A percentile compares a stretch with the other conserved stretches of the same genome.
These are phyloP conservation scores for Xenentodon cancila DNA, from an alignment of 2,797 vertebrate genomes.

Conservation along the genomic window DNA sequence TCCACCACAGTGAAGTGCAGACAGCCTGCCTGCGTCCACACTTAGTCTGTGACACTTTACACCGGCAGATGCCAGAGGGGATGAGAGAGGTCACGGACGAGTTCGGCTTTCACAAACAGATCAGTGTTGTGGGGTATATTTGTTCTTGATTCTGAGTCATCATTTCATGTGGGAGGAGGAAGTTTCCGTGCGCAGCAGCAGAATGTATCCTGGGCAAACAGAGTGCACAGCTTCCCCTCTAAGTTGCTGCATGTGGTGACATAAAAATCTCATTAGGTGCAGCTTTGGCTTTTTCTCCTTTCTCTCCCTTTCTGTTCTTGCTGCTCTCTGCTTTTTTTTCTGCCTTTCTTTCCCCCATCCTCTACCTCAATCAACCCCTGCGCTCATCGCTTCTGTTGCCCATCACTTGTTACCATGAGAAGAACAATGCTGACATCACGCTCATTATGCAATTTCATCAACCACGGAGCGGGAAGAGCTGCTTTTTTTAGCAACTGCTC, in stretches of 20 bases:
- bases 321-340: constrained; percentile 4
- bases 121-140: constrained; percentile 4
- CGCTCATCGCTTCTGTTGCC: constrained; percentile 14
- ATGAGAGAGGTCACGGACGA: constrained; percentile 3
- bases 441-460: constrained; percentile 70
- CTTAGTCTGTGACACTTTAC: constrained; percentile 8
- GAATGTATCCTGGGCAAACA: constrained; percentile 9
- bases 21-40: background rate
- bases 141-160: constrained; percentile 18
- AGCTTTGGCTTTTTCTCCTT: constrained; percentile 25
- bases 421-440: constrained; percentile 73
- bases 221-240: constrained; percentile 9
- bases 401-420: constrained; percentile 67
- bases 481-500: constrained; percentile 68
- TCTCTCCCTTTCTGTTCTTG: constrained; percentile 21
- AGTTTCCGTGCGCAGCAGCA: background rate
- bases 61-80: background rate
- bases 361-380: constrained; percentile 10
- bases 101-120: constrained; percentile 4
- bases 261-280: constrained; percentile 5
- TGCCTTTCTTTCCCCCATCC: background rate
- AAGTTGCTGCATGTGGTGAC: constrained; percentile 6
- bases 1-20: background rate
- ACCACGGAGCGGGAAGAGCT: background rate
- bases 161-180: constrained; percentile 13